Evolutionary conservation across 2,797 vertebrate genomes (phyloP).

Genomic region (Phrynocephalus forsythii): DNA sequence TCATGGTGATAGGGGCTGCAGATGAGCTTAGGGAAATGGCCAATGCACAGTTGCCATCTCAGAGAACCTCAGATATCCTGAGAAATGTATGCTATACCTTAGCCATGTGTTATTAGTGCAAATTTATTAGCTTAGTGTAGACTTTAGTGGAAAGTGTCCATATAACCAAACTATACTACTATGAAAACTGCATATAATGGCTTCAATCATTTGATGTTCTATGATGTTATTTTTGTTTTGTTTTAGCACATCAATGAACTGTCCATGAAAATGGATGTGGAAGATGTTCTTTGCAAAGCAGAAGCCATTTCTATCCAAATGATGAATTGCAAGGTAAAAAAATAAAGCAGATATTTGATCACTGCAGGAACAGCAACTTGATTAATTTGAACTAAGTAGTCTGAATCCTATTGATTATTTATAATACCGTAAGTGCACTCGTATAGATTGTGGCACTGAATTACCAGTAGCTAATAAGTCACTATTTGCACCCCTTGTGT

Average conservation of each 20-base stretch:
- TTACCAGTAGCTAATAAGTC: no score
- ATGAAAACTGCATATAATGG: background rate
- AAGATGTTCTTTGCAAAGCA: slow-evolving; percentile 92
- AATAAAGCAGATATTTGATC: slow-evolving; percentile 23
- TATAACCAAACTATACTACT: background rate
- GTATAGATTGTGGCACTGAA: no score
- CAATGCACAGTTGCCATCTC: no score
- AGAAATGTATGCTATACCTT: background rate
- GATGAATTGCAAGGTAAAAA: slow-evolving; percentile 89
- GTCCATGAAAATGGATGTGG: slow-evolving; percentile 95
- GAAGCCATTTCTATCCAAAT: slow-evolving; percentile 95
- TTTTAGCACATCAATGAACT: slow-evolving; percentile 96
- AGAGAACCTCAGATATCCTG: background rate
- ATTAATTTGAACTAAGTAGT: slow-evolving; percentile 1
- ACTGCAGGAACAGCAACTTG: slow-evolving; percentile 7
- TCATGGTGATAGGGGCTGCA: background rate
- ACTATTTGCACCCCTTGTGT: no score
- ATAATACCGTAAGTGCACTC: no score
- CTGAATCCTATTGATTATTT: no score
- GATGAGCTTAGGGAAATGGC: background rate
- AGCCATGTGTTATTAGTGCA: background rate
- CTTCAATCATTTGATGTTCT: slow-evolving; percentile 17
- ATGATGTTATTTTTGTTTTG: slow-evolving; percentile 62
- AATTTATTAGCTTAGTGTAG: background rate
- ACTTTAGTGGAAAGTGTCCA: background rate